Percentiles rank a stretch among this genome's conserved stretches.
Conservation (phyloP, 2,888 invertebrate species). For the Plagodis dolabraria region DNA sequence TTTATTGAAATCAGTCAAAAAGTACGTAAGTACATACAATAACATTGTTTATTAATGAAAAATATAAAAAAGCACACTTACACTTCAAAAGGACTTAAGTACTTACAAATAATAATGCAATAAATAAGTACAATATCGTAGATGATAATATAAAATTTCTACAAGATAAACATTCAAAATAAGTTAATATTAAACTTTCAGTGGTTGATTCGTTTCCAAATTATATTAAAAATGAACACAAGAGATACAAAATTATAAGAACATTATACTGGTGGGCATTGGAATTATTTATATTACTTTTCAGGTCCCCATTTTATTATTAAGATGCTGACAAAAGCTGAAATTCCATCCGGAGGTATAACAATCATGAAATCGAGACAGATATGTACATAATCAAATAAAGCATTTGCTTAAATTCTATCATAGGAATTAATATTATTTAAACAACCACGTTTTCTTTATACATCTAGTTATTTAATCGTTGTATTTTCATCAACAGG, state of each 20-base stretch:
- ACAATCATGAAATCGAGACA: too few species aligned
- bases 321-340: slow-evolving; percentile 1
- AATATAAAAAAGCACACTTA: slow-evolving; percentile 28
- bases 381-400: too few species aligned
- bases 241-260: slow-evolving; percentile 9
- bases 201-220: neutral
- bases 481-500: too few species aligned
- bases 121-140: slow-evolving; percentile 18
- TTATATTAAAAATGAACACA: slow-evolving; percentile 12
- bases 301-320: slow-evolving; percentile 55
- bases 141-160: neutral
- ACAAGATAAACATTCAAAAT: too few species aligned
- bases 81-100: slow-evolving; percentile 19
- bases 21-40: slow-evolving; percentile 9
- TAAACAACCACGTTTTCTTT: too few species aligned
- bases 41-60: slow-evolving; percentile 21
- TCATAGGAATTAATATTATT: too few species aligned
- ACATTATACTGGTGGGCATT: slow-evolving; percentile 50
- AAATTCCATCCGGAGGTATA: too few species aligned
- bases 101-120: slow-evolving; percentile 21
- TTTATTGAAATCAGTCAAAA: slow-evolving; percentile 45
- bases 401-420: too few species aligned
- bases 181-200: too few species aligned
- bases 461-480: too few species aligned
- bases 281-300: slow-evolving; percentile 59